Percentiles rank a stretch among this genome's conserved stretches.
Conservation (phyloP, 2,797 vertebrate genomes). For the Sphaeramia orbicularis region DNA sequence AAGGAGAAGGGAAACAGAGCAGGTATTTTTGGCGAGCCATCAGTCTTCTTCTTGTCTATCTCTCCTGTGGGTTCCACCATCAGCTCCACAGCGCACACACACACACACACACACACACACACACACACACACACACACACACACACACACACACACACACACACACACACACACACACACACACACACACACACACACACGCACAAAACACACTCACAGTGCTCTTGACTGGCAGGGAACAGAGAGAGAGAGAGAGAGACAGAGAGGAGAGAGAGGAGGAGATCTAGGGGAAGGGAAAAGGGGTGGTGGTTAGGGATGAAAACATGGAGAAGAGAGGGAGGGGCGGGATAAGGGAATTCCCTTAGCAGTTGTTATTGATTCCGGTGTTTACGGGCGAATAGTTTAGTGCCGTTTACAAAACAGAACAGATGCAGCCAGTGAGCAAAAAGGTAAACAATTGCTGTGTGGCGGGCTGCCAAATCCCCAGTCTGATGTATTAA, state of each 20-base stretch:
- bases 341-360: slow-evolving; percentile 88
- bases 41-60: slow-evolving; percentile 66
- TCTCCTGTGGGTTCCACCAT: slow-evolving; percentile 73
- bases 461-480: slow-evolving; percentile 96
- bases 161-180: slow-evolving; percentile 43
- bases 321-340: slow-evolving; percentile 77
- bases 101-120: slow-evolving; percentile 31
- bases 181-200: no score
- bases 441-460: slow-evolving; percentile 99
- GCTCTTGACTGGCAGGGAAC: slow-evolving; percentile 86
- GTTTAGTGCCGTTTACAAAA: slow-evolving; percentile 99
- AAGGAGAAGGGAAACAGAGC: slow-evolving; percentile 59
- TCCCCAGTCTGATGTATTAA: slow-evolving; percentile 96
- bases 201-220: slow-evolving; percentile 50
- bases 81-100: slow-evolving; percentile 81
- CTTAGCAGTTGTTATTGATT: slow-evolving; percentile 99
- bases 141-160: slow-evolving; percentile 19
- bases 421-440: slow-evolving; percentile 99
- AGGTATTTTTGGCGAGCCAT: slow-evolving; percentile 78
- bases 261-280: slow-evolving; percentile 64
- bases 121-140: no score
- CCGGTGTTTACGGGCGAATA: slow-evolving; percentile 93
- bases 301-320: slow-evolving; percentile 75
- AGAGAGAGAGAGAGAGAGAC: slow-evolving; percentile 58
- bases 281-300: slow-evolving; percentile 67